phyloP scores from a whole-genome alignment of 1,140 invertebrate genomes.

The Stegodyphus mimosarum region DNA sequence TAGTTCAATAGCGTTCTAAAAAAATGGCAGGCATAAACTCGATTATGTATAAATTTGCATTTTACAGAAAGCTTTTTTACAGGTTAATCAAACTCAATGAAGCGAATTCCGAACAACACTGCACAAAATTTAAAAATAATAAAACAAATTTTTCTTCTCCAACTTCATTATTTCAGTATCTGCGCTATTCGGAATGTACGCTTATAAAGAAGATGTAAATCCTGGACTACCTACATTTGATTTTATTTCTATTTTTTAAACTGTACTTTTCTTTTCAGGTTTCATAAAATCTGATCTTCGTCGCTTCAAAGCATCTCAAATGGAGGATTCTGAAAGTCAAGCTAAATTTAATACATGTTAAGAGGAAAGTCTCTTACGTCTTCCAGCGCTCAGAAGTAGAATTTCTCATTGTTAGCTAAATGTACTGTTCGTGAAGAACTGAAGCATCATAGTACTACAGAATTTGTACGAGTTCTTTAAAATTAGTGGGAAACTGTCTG shows the following conservation, averaged over 20 bases:
- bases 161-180: neutral
- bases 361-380: constrained; percentile 12
- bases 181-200: neutral
- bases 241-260: neutral
- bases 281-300: constrained; percentile 50
- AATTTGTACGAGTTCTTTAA: too few relatives aligned
- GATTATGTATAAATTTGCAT: too few relatives aligned
- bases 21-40: too few relatives aligned
- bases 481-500: too few relatives aligned
- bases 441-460: too few relatives aligned
- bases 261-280: constrained; percentile 14
- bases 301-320: constrained; percentile 31
- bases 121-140: neutral
- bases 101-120: too few relatives aligned
- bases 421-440: too few relatives aligned
- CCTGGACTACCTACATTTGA: neutral
- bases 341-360: constrained; percentile 23
- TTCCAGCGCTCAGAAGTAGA: constrained; percentile 1
- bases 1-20: too few relatives aligned
- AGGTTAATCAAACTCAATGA: too few relatives aligned
- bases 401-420: too few relatives aligned
- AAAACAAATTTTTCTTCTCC: neutral
- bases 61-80: too few relatives aligned
- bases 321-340: neutral
- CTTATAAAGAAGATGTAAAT: neutral